These are phyloP conservation scores for Ennomos fuscantarius DNA, from an alignment of 2,888 invertebrate species.

Conservation along the genomic window DNA sequence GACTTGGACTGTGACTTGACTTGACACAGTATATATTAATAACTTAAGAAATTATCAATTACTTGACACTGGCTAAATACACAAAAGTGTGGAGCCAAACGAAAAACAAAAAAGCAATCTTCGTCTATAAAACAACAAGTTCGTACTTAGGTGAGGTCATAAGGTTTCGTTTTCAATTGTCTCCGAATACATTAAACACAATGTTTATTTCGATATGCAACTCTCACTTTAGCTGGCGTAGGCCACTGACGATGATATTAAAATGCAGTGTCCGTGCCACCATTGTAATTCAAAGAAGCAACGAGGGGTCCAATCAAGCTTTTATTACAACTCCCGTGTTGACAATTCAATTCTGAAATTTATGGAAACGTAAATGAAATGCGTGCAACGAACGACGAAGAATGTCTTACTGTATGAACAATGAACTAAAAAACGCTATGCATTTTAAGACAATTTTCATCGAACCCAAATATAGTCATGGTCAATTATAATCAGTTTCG, in stretches of 20 bases:
- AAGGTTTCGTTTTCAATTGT: slow-evolving; percentile 17
- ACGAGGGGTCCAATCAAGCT: slow-evolving; percentile 33
- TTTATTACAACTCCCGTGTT: slow-evolving; percentile 38
- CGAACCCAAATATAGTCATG: slow-evolving; percentile 34
- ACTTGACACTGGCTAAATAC: too few relatives aligned
- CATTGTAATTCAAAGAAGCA: slow-evolving; percentile 41
- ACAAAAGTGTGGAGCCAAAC: too few relatives aligned
- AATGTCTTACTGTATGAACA: slow-evolving; percentile 30
- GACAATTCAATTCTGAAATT: slow-evolving; percentile 44
- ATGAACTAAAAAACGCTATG: slow-evolving; percentile 25
- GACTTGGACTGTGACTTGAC: too few relatives aligned
- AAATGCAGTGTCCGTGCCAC: slow-evolving; percentile 33
- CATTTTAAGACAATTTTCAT: slow-evolving; percentile 36
- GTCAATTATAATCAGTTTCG: slow-evolving; percentile 39
- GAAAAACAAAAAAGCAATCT: too few relatives aligned
- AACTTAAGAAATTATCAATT: too few relatives aligned
- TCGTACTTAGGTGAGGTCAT: too few relatives aligned
- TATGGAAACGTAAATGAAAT: slow-evolving; percentile 40
- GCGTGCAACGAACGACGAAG: slow-evolving; percentile 28
- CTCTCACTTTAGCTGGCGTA: slow-evolving; percentile 39
- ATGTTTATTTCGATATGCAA: slow-evolving; percentile 22
- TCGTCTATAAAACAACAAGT: too few relatives aligned
- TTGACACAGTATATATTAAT: too few relatives aligned
- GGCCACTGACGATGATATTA: slow-evolving; percentile 21
- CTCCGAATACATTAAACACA: slow-evolving; percentile 11